A percentile compares a stretch with the other conserved stretches of the same genome.
Evolutionary conservation across 2,113 vertebrate genomes (phyloP).

Genomic region (Chaetura pelagica): DNA sequence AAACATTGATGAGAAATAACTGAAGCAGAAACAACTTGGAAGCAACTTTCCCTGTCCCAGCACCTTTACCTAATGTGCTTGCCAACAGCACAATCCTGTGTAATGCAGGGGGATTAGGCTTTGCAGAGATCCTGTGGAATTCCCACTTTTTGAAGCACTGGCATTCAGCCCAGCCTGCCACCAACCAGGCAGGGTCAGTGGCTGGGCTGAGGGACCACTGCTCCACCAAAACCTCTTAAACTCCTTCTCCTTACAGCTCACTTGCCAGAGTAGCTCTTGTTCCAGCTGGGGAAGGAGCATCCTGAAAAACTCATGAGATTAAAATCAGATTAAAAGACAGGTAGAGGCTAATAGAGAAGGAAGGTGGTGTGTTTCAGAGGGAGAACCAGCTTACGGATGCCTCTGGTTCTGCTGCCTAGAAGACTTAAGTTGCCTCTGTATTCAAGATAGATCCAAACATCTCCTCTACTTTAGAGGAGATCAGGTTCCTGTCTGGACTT

Average conservation of each 20-base stretch:
- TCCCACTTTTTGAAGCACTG: neutral
- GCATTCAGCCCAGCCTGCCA: neutral
- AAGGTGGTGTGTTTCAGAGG: neutral
- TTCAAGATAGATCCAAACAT: neutral
- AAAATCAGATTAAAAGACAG: neutral
- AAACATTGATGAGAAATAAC: neutral
- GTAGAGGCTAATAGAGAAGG: neutral
- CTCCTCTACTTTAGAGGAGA: neutral
- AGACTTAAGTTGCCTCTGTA: neutral
- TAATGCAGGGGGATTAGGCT: neutral
- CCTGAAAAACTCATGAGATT: neutral
- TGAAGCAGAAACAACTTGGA: accelerated
- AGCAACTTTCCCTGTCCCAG: neutral
- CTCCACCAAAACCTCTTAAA: neutral
- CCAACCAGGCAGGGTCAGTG: neutral
- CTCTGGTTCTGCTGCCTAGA: neutral
- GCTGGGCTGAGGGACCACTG: neutral
- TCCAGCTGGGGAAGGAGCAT: neutral
- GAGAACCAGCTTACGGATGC: neutral
- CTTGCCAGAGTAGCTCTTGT: neutral
- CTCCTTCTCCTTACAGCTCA: accelerated
- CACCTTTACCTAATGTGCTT: neutral
- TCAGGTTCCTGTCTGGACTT: neutral
- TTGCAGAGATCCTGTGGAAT: neutral
- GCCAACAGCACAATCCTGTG: neutral